Base-by-base conservation (phyloP, 2,888 invertebrate species). In the Sphaeridia pumilis region DNA sequence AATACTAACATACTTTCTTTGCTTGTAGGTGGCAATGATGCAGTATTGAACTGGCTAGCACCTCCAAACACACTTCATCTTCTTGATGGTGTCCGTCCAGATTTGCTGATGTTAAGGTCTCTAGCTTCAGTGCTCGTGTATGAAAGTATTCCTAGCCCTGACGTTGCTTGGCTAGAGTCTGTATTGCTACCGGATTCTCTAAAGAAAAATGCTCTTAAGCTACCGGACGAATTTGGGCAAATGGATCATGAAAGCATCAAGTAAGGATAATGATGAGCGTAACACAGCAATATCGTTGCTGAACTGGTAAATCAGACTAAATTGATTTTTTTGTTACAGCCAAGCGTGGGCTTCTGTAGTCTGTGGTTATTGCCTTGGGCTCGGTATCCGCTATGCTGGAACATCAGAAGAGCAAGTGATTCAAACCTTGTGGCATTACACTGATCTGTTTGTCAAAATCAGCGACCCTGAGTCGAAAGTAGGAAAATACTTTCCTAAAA, bases 341-440 rank as follows among this genome's bases (percentile, higher is more conserved):
- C 94, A 95, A 76, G 93, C 93, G 0, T 97, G 92, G 73, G 92
- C 94, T 72, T 94, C 95, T 71, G 89, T 95, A 58, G 78, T 93
- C 55, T 85, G 92, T 0, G 98, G 97, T 20, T 92, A 89, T 1
- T 90, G 93, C 65, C 85, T 97, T 75, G 87, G 89, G 5, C 72
- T 98, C 64, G 95, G 93, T 1, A 75, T 98, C 3, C 84, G 87
- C 60, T 97, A 84, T 75, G 95, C 97, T 1, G 95, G 97, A 34
- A 85, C 93, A 0, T 87, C 87, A 12, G 81, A 88, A 70, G 74
- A 77, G 50, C 79, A 81, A 49, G 95, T 93, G 0, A 84, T 84
- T 52, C 78, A 82, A 66, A 82, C 84, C 0, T 74, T 92, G 26
- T 78, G 85, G 57, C 79, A 82, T 67, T 86, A 82, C 69, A 81